Evolutionary conservation across 2,888 invertebrate species (phyloP).

Genomic region (Cylindroiulus punctatus): DNA sequence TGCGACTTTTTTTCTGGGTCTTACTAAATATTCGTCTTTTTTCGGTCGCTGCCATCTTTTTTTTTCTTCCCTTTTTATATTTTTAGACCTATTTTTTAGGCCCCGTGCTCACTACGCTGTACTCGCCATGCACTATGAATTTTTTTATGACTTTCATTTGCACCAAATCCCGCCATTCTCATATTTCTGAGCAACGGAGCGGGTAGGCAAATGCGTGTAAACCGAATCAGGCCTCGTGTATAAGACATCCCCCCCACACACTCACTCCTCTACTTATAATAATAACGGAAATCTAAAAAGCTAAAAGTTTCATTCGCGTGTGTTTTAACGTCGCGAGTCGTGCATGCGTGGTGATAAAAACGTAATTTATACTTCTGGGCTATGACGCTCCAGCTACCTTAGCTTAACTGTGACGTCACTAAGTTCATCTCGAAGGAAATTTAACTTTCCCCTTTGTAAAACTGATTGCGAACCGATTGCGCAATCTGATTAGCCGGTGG

Average conservation of each 20-base stretch:
- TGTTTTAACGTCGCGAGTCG: not conserved
- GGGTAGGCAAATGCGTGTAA: not conserved
- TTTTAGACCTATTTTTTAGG: not conserved
- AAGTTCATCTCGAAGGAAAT: no score
- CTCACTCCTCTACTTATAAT: not conserved
- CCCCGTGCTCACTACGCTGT: no score
- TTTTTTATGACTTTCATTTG: conserved; percentile 2
- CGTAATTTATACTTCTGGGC: not conserved
- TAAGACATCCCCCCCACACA: no score
- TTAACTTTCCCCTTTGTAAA: no score
- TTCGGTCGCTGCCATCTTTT: not conserved
- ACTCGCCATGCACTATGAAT: not conserved
- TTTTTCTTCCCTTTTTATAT: not conserved
- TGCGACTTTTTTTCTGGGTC: not conserved
- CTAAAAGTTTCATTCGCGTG: not conserved
- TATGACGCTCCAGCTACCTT: no score
- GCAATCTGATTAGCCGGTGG: no score
- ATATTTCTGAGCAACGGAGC: not conserved
- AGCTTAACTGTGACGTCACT: not conserved
- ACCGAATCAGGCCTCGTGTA: not conserved
- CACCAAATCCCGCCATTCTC: conserved; percentile 18
- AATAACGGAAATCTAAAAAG: conserved; percentile 10
- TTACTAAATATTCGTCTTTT: not conserved
- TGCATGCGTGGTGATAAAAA: not conserved
- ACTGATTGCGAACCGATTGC: no score